A percentile compares a stretch with the other conserved stretches of the same genome.
Conservation (phyloP, 1,140 invertebrate species). For the Hirudo medicinalis region DNA sequence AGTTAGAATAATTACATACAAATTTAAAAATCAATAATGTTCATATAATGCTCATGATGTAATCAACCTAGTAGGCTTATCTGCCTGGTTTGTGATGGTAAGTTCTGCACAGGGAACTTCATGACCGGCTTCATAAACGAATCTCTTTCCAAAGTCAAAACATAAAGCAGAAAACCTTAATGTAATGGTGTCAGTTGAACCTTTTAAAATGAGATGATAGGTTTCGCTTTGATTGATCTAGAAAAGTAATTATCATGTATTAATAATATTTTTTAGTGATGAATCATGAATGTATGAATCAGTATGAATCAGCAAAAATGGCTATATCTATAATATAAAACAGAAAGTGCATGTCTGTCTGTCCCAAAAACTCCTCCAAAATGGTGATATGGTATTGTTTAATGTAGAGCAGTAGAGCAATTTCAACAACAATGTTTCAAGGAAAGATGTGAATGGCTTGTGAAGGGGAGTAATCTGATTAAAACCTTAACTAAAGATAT, state of each 20-base stretch:
- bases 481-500: too few relatives aligned
- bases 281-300: too few relatives aligned
- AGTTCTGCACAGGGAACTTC: not conserved
- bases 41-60: not conserved
- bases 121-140: not conserved
- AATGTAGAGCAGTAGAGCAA: too few relatives aligned
- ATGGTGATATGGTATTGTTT: too few relatives aligned
- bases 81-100: not conserved
- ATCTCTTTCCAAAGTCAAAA: not conserved
- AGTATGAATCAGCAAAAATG: too few relatives aligned
- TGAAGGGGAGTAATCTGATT: too few relatives aligned
- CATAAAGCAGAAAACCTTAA: not conserved
- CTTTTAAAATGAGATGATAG: not conserved
- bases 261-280: not conserved
- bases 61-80: not conserved
- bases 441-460: too few relatives aligned
- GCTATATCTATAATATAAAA: too few relatives aligned
- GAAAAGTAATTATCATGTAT: not conserved
- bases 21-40: not conserved
- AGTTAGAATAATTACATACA: not conserved
- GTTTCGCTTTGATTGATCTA: slow-evolving; percentile 1
- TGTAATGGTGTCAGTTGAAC: not conserved
- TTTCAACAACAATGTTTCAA: too few relatives aligned
- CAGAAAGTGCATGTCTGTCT: too few relatives aligned
- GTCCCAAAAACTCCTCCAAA: too few relatives aligned